phyloP scores from a whole-genome alignment of 1,140 invertebrate genomes.

The Drosophila pallidifrons region DNA sequence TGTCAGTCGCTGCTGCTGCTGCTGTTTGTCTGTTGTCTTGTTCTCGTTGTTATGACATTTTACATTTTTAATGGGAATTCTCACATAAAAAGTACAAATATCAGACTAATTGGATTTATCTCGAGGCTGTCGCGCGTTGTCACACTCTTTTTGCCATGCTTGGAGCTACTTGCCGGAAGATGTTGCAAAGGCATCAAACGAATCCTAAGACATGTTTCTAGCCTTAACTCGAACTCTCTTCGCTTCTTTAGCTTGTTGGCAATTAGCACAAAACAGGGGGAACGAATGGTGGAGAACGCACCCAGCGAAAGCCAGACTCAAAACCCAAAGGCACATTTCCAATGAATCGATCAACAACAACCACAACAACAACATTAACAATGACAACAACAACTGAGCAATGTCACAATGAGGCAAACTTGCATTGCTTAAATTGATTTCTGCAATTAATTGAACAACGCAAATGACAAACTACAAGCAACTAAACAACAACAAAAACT shows the following conservation, averaged over 20 bases:
- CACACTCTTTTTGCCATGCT: slow-evolving; percentile 74
- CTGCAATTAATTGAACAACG: slow-evolving; percentile 84
- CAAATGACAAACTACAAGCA: slow-evolving; percentile 76
- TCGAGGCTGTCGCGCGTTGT: slow-evolving; percentile 81
- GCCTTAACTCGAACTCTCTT: slow-evolving; percentile 31
- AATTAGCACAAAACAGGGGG: slow-evolving; percentile 60
- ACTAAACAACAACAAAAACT: slow-evolving; percentile 17
- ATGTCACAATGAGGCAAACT: slow-evolving; percentile 76
- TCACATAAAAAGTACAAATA: slow-evolving; percentile 85
- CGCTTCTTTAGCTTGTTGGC: slow-evolving; percentile 54
- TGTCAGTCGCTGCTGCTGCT: slow-evolving; percentile 54
- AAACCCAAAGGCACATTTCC: slow-evolving; percentile 68
- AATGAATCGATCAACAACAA: slow-evolving; percentile 72
- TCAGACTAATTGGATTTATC: slow-evolving; percentile 85
- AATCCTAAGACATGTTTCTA: slow-evolving; percentile 51
- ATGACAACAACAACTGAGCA: slow-evolving; percentile 40
- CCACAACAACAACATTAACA: slow-evolving; percentile 13
- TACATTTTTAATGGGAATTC: slow-evolving; percentile 84
- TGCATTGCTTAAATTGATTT: slow-evolving; percentile 84
- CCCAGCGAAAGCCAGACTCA: slow-evolving; percentile 44
- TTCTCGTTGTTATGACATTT: slow-evolving; percentile 83
- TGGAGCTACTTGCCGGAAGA: slow-evolving; percentile 66
- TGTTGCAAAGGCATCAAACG: slow-evolving; percentile 54
- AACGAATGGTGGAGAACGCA: slow-evolving; percentile 14
- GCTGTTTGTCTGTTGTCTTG: slow-evolving; percentile 73